Base-by-base conservation (phyloP, 2,113 vertebrate species). In the Brachypodius melanocephalos region DNA sequence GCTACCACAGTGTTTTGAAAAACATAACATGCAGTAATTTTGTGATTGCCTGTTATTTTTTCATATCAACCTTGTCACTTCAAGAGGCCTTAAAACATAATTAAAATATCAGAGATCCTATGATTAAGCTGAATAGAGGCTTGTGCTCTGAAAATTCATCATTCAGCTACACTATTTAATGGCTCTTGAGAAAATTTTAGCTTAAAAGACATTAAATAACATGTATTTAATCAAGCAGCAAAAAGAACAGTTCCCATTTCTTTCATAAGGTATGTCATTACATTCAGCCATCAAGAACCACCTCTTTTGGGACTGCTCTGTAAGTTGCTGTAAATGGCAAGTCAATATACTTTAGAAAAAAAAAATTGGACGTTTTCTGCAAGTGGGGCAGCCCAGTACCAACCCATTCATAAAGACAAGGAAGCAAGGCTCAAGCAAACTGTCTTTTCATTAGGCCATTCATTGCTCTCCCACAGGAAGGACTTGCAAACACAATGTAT, bases 11-110 rank as follows among this genome's bases (percentile, higher is more conserved):
- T 91, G 77, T 79, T 89, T 86, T 88, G 69, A 74, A 76, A 96
- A 92, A 89, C 63, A 91, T 45, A 89, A 61, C 67, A 57, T 75
- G 63, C 55, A 88, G 77, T 62, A 83, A 92, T 95, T 95, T 68
- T 92, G 74, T 72, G 79, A 96, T 55, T 95, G 67, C 67, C 19
- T 31, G 61, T 73, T 95, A 72, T 85, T 96, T 95, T 90, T 92
- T 85, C 81, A 14, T 92, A 95, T 82, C 89, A 88, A 91, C 67
- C 80, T 86, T 89, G 78, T 73, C 93, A 81, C 28, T 96, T 92
- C 93, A 80, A 94, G 58, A 65, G 75, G 80, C 32, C 76, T 85
- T 78, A 85, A 80, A 79, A 76, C 38, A 87, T 79, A 89, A 94
- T 87, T 73, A 72, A 91, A 85, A 42, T 40, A 89, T 65, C 77